Evolutionary conservation across 30 jellyfish, hydroid and myxozoan species (phyloP), one percentile per base, ranked within the genome.

Genomic region (Chrysaora quinquecirrha): DNA sequence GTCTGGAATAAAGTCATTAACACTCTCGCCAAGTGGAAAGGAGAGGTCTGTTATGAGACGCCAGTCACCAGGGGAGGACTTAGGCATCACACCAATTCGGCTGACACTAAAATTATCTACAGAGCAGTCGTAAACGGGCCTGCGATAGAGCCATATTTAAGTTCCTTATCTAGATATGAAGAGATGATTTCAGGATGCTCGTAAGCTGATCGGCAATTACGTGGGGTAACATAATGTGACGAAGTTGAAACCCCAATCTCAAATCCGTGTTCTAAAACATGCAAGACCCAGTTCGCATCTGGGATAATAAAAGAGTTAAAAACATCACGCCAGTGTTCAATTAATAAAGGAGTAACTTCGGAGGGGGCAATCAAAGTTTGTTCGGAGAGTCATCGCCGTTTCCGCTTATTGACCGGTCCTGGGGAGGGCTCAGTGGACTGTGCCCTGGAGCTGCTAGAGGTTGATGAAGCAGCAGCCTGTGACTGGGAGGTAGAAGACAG

Each of bases 71-170:
- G 84, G 84, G 16, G 78, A 28, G 9, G 89, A 71, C 65, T 89
- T 89, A 27, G 95, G 97, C 47, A 89, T 89, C 9, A 89, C 95
- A 3, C 97, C 97, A 73, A 89, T 71, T 0, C 97, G 71, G 56
- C 72, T 89, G 19, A 89, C 66, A 22, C 30, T 83, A 18, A 83
- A 18, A 22, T 71, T 65, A 3, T 58, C 56, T 29, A 81, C 32
- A 95, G 95, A 24, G 82, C 69, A n/a, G 20, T 50, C 1, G 58
- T 12, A 64, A 64, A 81, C 0, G 95, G 97, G n/a, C 97, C 97
- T 22, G 80, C 87, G 43, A 89, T 71, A 4, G 94, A 50, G 10
- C 97, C 95, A 54, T 22, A 58, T 27, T 30, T 28, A 33, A 88
- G 12, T 76, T 86, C 96, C 30, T 76, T 72, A 1, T 38, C 10